Conservation (phyloP, 1,140 invertebrate species). For the Andricus grossulariae region DNA sequence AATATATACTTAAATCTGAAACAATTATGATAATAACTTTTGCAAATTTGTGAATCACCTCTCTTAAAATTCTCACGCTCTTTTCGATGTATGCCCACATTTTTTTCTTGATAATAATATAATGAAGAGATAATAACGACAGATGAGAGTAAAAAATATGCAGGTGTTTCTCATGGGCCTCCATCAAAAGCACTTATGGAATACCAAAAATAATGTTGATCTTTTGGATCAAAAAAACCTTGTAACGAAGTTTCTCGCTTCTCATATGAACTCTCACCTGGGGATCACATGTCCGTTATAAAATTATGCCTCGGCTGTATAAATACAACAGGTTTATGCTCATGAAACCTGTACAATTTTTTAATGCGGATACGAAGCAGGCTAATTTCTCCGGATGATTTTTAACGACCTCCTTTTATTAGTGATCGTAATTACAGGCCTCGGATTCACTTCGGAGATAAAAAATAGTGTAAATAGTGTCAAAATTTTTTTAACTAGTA, state of each 20-base stretch:
- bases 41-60: no score
- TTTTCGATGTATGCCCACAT: no score
- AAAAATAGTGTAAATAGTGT: no score
- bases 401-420: slow-evolving; percentile 11
- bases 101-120: no score
- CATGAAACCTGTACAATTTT: slow-evolving; percentile 6
- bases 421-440: neutral
- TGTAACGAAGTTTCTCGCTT: neutral
- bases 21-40: no score
- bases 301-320: slow-evolving; percentile 4
- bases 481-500: no score
- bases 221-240: neutral
- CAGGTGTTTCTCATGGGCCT: no score
- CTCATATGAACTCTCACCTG: neutral
- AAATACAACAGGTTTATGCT: slow-evolving; percentile 18
- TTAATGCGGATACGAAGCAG: neutral
- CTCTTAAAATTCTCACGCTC: no score
- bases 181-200: neutral
- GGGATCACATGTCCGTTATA: slow-evolving; percentile 2
- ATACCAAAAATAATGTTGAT: neutral
- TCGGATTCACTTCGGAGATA: no score
- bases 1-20: no score
- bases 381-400: slow-evolving; percentile 17
- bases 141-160: no score
- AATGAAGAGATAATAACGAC: no score